Conservation (phyloP, 2,888 invertebrate species). For the Trachelus stipa region DNA sequence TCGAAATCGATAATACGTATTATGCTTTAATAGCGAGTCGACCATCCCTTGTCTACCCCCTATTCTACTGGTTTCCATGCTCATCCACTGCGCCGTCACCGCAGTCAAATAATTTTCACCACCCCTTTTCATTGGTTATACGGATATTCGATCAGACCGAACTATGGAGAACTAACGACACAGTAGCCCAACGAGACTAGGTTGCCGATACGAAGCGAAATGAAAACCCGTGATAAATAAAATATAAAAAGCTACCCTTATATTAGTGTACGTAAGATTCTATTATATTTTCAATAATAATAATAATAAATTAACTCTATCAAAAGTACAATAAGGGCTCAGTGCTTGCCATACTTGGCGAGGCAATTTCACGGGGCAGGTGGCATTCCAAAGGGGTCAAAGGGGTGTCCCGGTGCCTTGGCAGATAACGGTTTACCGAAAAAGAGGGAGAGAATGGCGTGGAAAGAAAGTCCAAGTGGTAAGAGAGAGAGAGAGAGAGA, state of each 20-base stretch:
- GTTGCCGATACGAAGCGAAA: too few species aligned
- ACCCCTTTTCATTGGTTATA: not conserved
- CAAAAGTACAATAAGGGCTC: not conserved
- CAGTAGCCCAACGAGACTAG: too few species aligned
- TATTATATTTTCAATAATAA: too few species aligned
- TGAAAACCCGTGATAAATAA: too few species aligned
- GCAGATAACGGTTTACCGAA: conserved; percentile 21
- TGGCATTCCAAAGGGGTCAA: conserved; percentile 13
- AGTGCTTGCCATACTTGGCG: conserved; percentile 7
- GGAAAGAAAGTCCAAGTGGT: conserved; percentile 6
- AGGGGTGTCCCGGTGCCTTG: conserved; percentile 22
- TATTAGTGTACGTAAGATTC: too few species aligned
- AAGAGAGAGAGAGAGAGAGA: conserved; percentile 13
- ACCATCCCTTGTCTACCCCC: conserved; percentile 23
- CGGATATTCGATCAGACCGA: not conserved
- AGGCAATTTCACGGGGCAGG: conserved; percentile 19
- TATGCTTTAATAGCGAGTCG: conserved; percentile 46
- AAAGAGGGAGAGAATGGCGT: not conserved
- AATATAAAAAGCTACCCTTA: too few species aligned
- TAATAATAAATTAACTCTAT: too few species aligned
- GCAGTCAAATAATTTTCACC: conserved; percentile 21
- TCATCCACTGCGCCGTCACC: not conserved
- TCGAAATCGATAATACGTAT: conserved; percentile 47
- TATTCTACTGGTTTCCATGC: not conserved
- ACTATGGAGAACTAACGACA: too few species aligned